These are phyloP conservation scores for Notothenia rossii DNA, from an alignment of 2,113 vertebrate species.

Conservation along the genomic window DNA sequence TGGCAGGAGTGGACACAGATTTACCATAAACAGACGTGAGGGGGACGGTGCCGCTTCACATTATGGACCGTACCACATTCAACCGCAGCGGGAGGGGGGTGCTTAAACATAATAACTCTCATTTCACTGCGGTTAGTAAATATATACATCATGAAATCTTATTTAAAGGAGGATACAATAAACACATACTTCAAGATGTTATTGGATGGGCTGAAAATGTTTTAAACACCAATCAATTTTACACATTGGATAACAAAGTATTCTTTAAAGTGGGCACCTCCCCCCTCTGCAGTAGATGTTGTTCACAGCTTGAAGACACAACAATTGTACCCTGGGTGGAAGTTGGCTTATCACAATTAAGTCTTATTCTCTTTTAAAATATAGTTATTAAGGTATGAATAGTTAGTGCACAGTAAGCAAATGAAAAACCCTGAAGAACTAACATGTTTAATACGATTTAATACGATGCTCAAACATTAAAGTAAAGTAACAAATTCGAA, in stretches of 20 bases:
- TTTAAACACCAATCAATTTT: rapidly evolving
- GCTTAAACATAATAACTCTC: background rate
- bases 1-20: conserved; percentile 44
- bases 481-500: background rate
- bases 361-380: conserved; percentile 23
- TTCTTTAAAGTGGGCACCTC: background rate
- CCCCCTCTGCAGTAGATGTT: conserved; percentile 49
- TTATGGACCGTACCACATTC: conserved; percentile 79
- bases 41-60: conserved; percentile 69
- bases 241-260: background rate
- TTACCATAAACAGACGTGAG: conserved; percentile 68
- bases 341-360: conserved; percentile 34
- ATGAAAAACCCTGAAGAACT: background rate
- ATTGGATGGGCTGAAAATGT: rapidly evolving
- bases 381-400: background rate
- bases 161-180: background rate
- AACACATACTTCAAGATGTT: rapidly evolving
- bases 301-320: conserved; percentile 53
- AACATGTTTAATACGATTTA: no score
- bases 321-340: conserved; percentile 53
- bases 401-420: background rate
- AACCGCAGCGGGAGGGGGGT: conserved; percentile 36
- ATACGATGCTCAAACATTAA: background rate
- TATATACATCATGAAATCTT: background rate
- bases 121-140: background rate